Base-by-base conservation (phyloP, 2,797 vertebrate genomes). In the Fistularia commersonii region DNA sequence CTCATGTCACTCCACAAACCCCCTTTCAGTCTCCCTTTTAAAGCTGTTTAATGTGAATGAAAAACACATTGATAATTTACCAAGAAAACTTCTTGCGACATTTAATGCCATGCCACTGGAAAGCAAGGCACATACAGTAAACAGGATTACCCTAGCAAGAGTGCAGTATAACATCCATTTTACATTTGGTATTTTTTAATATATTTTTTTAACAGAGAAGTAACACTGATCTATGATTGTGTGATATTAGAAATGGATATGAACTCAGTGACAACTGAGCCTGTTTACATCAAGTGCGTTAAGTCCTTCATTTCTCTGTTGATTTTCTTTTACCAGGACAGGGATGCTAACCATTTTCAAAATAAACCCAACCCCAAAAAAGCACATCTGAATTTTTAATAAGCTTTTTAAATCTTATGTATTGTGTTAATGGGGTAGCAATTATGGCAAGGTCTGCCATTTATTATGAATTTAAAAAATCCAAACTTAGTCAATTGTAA, bases 111-210 rank as follows among this genome's bases (percentile, higher is more conserved):
- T 53, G 57, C 50, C 40, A 31, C 13, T 11, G 8, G 64, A 8
- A 45, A 54, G 48, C 69, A 67, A 80, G 68, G 74, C 77, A 79
- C 58, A 58, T n/a, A 41, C 7, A 48, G 62, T 76, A 78, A 78
- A 79, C 73, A 15, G 34, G 10, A 41, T 56, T 39, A 60, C 60
- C 23, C 23, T 23, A 23, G 23, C 23, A 23, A 2, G 23, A 23
- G 23, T 23, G 10, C 3, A 1, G 11, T 41, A n/a, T 61, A 42
- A 37, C 15, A 33, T 46, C 33, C 13, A 11, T 56, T 23, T 23
- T 23, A 23, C 23, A 23, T 4, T 23, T 2, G 23, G 23, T 23
- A 23, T 4, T 23, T 23, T 23, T 23, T n/a, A n/a, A n/a, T n/a
- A n/a, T n/a, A n/a, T n/a, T 23, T 23, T 23, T 23, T 41, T 45